These are phyloP conservation scores for Pheosia gnoma DNA, from an alignment of 2,888 invertebrate genomes.

Conservation along the genomic window DNA sequence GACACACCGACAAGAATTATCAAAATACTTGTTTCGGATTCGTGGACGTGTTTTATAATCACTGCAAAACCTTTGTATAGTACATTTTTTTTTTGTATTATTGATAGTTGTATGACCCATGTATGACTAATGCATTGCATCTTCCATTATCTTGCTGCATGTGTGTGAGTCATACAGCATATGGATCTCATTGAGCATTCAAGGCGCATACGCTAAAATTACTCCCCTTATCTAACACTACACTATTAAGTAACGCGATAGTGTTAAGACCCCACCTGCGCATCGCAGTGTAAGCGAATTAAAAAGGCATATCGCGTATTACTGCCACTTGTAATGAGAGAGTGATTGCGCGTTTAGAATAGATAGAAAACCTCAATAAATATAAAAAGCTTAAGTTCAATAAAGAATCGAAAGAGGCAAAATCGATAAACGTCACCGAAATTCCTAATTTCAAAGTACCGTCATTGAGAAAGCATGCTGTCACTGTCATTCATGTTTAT, in stretches of 20 bases:
- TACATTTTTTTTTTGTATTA: neutral
- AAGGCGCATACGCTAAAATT: constrained; percentile 6
- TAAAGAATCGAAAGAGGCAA: too few relatives aligned
- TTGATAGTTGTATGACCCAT: neutral
- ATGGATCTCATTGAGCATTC: neutral
- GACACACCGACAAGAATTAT: too few relatives aligned
- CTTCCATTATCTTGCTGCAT: neutral
- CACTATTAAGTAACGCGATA: constrained; percentile 4
- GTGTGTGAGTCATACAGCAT: neutral
- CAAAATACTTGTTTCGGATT: neutral
- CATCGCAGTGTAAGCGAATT: too few relatives aligned
- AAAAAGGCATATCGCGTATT: too few relatives aligned
- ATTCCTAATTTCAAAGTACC: too few relatives aligned
- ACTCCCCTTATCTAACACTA: constrained; percentile 8
- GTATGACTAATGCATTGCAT: neutral
- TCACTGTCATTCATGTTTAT: too few relatives aligned
- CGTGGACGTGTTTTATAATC: neutral
- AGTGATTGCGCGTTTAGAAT: too few relatives aligned
- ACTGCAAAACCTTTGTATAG: neutral
- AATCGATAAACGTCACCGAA: too few relatives aligned
- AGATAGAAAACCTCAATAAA: too few relatives aligned
- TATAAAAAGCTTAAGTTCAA: too few relatives aligned
- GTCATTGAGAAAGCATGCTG: too few relatives aligned
- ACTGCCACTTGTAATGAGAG: too few relatives aligned
- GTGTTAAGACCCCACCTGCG: neutral